These are phyloP conservation scores for Conops quadrifasciatus DNA, from an alignment of 2,888 invertebrate species.

Conservation along the genomic window DNA sequence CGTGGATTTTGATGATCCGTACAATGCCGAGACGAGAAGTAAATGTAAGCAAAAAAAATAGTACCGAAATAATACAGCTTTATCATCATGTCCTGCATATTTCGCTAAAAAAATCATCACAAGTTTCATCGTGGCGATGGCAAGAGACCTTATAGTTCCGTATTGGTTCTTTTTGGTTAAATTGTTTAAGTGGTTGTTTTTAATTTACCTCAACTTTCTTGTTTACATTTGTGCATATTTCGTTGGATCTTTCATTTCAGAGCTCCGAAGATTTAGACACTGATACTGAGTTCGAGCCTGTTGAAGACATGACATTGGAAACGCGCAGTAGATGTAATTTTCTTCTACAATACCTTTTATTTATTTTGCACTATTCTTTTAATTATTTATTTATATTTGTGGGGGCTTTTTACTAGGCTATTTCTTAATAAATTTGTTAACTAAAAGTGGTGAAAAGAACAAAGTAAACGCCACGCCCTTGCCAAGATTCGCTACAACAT, in stretches of 20 bases:
- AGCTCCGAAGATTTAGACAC: conserved; percentile 75
- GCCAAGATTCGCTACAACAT: background rate
- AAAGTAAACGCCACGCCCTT: background rate
- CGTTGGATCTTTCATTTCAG: conserved; percentile 61
- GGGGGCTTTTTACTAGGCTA: background rate
- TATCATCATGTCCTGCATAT: conserved; percentile 33
- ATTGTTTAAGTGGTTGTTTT: background rate
- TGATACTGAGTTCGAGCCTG: conserved; percentile 75
- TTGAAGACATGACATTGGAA: conserved; percentile 75
- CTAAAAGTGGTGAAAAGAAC: background rate
- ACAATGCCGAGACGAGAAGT: conserved; percentile 87
- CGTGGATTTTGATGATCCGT: conserved; percentile 86
- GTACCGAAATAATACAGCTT: conserved; percentile 31
- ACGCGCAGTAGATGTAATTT: conserved; percentile 72
- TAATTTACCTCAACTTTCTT: background rate
- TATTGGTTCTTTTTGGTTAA: background rate
- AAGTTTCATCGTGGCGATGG: conserved; percentile 3
- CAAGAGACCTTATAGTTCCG: background rate
- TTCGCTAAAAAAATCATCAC: conserved; percentile 28
- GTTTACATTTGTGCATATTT: conserved; percentile 28
- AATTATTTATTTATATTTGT: background rate
- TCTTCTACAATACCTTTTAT: conserved; percentile 2
- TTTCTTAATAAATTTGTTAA: background rate
- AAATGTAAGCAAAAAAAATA: conserved; percentile 76
- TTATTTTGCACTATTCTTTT: background rate